Percentiles rank a stretch among this genome's conserved stretches.
Evolutionary conservation across 1,140 invertebrate genomes (phyloP).

Genomic region (Ceratosolen fusciceps): DNA sequence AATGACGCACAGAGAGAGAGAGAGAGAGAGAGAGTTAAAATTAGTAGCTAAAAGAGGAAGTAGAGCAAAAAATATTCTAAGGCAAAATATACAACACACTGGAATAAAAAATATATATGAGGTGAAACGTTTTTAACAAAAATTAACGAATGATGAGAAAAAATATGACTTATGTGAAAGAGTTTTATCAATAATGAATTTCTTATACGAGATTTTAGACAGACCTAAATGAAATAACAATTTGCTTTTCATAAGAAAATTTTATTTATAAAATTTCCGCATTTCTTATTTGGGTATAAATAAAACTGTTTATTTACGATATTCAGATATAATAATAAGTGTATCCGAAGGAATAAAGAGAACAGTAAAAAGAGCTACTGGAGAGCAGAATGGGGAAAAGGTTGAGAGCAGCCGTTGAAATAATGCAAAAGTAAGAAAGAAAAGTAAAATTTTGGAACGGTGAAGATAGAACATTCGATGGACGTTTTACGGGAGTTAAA

Average conservation of each 20-base stretch:
- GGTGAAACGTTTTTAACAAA: constrained; percentile 23
- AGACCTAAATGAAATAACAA: too few relatives aligned
- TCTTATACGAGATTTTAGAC: background rate
- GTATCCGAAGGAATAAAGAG: background rate
- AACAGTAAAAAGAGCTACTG: background rate
- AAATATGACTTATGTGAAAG: background rate
- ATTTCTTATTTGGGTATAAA: too few relatives aligned
- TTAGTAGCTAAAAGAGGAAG: background rate
- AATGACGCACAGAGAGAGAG: background rate
- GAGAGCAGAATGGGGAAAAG: background rate
- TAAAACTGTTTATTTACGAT: too few relatives aligned
- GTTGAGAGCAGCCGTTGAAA: background rate
- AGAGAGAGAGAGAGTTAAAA: background rate
- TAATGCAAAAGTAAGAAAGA: constrained; percentile 1
- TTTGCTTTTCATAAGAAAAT: too few relatives aligned
- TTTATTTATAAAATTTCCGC: too few relatives aligned
- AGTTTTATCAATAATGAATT: background rate
- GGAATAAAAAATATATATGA: constrained; percentile 35
- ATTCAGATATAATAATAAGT: too few relatives aligned
- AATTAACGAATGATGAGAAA: background rate
- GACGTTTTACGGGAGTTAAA: constrained; percentile 16
- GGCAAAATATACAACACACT: constrained; percentile 33
- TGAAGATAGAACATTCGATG: constrained; percentile 40
- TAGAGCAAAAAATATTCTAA: constrained; percentile 6
- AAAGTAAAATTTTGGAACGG: constrained; percentile 24